A percentile compares a stretch with the other conserved stretches of the same genome.
These are phyloP conservation scores for Tipula unca DNA, from an alignment of 2,888 invertebrate genomes.

Conservation along the genomic window DNA sequence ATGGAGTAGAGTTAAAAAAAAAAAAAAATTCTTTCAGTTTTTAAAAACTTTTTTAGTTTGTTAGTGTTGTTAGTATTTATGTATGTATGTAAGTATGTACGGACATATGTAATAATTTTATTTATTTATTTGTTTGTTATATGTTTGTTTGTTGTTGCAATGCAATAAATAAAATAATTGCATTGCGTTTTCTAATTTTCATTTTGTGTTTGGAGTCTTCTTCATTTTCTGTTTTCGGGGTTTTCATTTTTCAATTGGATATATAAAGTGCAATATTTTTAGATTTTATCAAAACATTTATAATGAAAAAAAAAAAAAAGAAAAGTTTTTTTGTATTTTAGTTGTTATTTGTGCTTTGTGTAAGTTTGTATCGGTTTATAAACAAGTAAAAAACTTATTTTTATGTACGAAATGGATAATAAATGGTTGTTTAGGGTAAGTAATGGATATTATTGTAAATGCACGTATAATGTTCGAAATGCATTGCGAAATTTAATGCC, in stretches of 20 bases:
- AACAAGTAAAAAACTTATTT: background rate
- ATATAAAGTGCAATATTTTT: background rate
- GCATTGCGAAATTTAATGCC: background rate
- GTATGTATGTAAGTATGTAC: background rate
- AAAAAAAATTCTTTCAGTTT: background rate
- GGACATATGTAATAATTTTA: background rate
- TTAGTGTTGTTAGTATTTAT: background rate
- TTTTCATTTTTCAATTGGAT: background rate
- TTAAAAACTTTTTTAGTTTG: background rate
- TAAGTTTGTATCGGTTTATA: background rate
- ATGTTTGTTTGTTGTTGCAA: background rate
- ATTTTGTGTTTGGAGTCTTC: background rate
- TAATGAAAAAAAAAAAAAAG: background rate
- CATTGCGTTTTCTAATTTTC: background rate
- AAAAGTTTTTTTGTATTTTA: background rate
- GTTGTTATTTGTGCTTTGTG: background rate
- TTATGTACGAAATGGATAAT: background rate
- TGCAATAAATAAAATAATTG: background rate
- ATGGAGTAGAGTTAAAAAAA: background rate
- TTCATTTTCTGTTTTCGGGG: background rate
- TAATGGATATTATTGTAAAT: background rate
- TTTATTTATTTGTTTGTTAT: background rate
- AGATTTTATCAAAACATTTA: background rate
- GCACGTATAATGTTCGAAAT: background rate
- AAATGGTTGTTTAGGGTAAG: slow-evolving; percentile 8